Evolutionary conservation across 1,140 invertebrate genomes (phyloP).

Genomic region (Leucophenga varia): DNA sequence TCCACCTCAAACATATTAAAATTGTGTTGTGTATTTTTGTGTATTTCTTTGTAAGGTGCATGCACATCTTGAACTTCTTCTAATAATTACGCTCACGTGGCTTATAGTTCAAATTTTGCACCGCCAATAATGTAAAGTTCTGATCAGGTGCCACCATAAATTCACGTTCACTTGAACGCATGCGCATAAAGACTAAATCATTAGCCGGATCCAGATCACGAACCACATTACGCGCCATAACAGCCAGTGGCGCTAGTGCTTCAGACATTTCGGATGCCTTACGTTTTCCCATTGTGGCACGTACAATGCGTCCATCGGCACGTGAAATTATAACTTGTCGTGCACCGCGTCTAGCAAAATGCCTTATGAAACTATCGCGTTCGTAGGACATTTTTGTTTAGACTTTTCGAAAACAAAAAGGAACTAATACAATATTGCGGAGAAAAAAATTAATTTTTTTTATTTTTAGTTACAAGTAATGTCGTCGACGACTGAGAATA

Average conservation of each 20-base stretch:
- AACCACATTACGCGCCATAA: slow-evolving; percentile 71
- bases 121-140: slow-evolving; percentile 69
- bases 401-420: no score
- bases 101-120: no score
- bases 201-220: slow-evolving; percentile 78
- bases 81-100: no score
- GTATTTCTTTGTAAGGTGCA: no score
- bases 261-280: slow-evolving; percentile 8
- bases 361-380: slow-evolving; percentile 24
- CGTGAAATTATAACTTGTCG: slow-evolving; percentile 33
- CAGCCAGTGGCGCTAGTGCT: slow-evolving; percentile 58
- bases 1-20: no score
- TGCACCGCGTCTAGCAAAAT: slow-evolving; percentile 21
- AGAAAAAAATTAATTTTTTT: no score
- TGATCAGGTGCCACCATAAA: slow-evolving; percentile 84
- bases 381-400: slow-evolving; percentile 23
- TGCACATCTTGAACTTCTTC: no score
- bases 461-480: no score
- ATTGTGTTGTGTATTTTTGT: no score
- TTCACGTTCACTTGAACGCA: slow-evolving; percentile 88
- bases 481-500: no score
- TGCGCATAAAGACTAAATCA: slow-evolving; percentile 79
- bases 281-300: slow-evolving; percentile 23
- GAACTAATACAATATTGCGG: no score
- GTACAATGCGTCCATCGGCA: slow-evolving; percentile 14